These are phyloP conservation scores for Aphyosemion australe DNA, from an alignment of 2,113 vertebrate genomes.

Conservation along the genomic window DNA sequence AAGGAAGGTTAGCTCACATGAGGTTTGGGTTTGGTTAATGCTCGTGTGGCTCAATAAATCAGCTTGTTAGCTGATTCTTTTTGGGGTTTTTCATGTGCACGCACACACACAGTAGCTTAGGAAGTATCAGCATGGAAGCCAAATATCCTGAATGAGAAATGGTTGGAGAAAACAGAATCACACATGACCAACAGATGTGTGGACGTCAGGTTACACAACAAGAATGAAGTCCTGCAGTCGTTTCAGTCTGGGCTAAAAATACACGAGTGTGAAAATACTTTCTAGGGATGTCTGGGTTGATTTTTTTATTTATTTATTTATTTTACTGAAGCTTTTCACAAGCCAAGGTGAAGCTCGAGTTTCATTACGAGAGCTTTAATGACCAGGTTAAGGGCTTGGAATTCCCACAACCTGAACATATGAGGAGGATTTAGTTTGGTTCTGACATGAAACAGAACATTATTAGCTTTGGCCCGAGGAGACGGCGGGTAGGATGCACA, in stretches of 20 bases:
- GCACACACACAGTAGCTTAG: slow-evolving; percentile 45
- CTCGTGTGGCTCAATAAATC: slow-evolving; percentile 67
- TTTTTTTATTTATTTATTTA: slow-evolving; percentile 10
- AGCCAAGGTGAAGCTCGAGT: slow-evolving; percentile 64
- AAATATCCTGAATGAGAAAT: slow-evolving; percentile 23
- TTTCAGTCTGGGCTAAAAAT: slow-evolving; percentile 13
- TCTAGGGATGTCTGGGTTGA: slow-evolving; percentile 6
- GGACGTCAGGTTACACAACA: not conserved
- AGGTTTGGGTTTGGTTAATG: slow-evolving; percentile 71
- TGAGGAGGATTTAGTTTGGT: slow-evolving; percentile 67
- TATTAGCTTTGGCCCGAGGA: slow-evolving; percentile 60
- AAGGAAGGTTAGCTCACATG: slow-evolving; percentile 60
- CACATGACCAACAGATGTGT: slow-evolving; percentile 24
- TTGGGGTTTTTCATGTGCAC: not conserved
- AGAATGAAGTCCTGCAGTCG: slow-evolving; percentile 13
- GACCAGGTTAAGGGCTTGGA: slow-evolving; percentile 50
- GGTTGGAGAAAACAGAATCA: slow-evolving; percentile 14
- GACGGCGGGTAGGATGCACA: slow-evolving; percentile 26
- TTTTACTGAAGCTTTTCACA: slow-evolving; percentile 32
- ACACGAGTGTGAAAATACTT: not conserved
- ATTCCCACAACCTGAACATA: slow-evolving; percentile 63
- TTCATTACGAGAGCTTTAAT: slow-evolving; percentile 74
- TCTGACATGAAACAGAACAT: slow-evolving; percentile 65
- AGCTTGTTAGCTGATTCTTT: slow-evolving; percentile 54
- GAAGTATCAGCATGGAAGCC: slow-evolving; percentile 9